Conservation (phyloP, 2,113 vertebrate genomes). For the Haemorhous mexicanus region DNA sequence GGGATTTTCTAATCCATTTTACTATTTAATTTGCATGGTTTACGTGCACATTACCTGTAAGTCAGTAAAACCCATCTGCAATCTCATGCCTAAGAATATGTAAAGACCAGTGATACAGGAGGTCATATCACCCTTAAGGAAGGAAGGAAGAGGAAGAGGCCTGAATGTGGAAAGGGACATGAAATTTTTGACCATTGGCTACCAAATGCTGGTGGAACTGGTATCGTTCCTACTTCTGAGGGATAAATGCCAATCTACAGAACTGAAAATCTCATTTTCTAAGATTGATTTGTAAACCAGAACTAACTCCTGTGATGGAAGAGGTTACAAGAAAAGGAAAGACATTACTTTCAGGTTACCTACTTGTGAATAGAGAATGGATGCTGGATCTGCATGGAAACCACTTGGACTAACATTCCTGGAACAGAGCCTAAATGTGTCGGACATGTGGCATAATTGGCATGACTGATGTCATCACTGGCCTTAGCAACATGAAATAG, state of each 20-base stretch:
- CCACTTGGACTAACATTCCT: neutral
- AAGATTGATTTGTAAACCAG: neutral
- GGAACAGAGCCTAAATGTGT: neutral
- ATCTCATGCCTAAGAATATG: neutral
- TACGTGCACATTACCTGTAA: neutral
- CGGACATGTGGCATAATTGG: neutral
- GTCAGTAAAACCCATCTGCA: neutral
- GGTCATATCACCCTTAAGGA: neutral
- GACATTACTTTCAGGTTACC: neutral
- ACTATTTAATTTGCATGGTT: neutral
- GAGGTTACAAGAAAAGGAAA: neutral
- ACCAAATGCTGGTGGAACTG: neutral
- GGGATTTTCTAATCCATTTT: neutral
- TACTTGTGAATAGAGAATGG: neutral
- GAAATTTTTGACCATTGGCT: neutral
- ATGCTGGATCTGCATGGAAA: neutral
- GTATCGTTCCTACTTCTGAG: fast-evolving
- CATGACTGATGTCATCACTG: neutral
- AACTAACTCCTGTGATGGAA: neutral
- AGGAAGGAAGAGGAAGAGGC: neutral
- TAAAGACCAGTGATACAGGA: neutral
- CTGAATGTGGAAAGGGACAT: neutral
- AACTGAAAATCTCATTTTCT: neutral
- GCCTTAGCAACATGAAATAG: neutral
- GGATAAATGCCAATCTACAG: neutral